Evolutionary conservation across 2,797 vertebrate genomes (phyloP).

Genomic region (Petrocephalus sullivani): DNA sequence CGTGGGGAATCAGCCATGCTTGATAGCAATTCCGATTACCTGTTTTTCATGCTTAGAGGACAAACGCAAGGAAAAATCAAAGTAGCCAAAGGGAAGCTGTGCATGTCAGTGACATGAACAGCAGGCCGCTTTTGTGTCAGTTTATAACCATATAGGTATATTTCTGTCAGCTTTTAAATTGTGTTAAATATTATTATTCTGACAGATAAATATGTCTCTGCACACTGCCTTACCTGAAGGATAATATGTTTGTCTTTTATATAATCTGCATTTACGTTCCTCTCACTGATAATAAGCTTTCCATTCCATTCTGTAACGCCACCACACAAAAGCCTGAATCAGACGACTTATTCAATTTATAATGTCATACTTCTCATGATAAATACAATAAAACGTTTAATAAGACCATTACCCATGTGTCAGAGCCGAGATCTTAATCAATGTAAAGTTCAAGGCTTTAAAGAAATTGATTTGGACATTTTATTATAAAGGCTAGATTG

Average conservation of each 20-base stretch:
- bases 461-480: constrained; percentile 52
- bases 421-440: constrained; percentile 62
- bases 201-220: neutral
- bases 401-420: constrained; percentile 52
- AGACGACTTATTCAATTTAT: constrained; percentile 54
- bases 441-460: constrained; percentile 22
- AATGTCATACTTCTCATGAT: constrained; percentile 57
- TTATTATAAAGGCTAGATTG: constrained; percentile 45
- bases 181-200: neutral
- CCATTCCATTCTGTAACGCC: constrained; percentile 25
- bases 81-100: neutral
- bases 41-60: neutral
- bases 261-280: constrained; percentile 20
- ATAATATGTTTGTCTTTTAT: neutral
- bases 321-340: constrained; percentile 38
- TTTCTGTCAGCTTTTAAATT: neutral
- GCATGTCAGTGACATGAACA: neutral
- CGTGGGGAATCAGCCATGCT: neutral
- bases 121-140: neutral
- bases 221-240: neutral
- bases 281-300: constrained; percentile 33
- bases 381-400: constrained; percentile 60
- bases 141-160: neutral
- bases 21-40: neutral
- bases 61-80: neutral